Conservation (phyloP, 2,113 vertebrate genomes). For the Lepus europaeus region DNA sequence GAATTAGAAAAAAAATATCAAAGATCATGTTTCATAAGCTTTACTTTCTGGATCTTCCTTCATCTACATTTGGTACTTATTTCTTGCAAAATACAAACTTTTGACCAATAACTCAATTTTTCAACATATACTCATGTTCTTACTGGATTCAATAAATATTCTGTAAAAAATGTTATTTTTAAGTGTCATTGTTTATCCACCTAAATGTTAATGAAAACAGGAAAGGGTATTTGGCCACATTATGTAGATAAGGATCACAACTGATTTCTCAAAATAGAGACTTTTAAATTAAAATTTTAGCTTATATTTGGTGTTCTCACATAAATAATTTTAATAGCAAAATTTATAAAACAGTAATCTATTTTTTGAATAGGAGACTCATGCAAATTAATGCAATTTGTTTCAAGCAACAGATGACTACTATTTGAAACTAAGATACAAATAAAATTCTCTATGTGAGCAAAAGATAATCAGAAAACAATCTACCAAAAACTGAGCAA, state of each 20-base stretch:
- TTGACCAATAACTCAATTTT: background rate
- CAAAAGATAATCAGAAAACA: slow-evolving; percentile 66
- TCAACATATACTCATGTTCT: background rate
- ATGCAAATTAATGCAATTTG: slow-evolving; percentile 66
- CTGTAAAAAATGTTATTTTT: background rate
- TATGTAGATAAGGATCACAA: background rate
- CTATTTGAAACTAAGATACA: slow-evolving; percentile 63
- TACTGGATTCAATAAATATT: background rate
- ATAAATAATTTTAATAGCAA: slow-evolving; percentile 53
- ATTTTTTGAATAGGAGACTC: slow-evolving; percentile 45
- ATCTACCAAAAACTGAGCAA: slow-evolving; percentile 17
- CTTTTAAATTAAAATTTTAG: background rate
- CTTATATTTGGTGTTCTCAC: slow-evolving; percentile 41
- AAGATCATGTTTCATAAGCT: background rate
- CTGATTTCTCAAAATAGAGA: slow-evolving; percentile 57
- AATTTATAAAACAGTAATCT: slow-evolving; percentile 58
- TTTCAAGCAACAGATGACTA: slow-evolving; percentile 56
- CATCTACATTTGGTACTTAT: background rate
- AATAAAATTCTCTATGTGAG: slow-evolving; percentile 65
- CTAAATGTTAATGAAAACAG: slow-evolving; percentile 30
- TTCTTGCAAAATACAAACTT: background rate
- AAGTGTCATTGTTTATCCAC: background rate
- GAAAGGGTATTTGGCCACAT: background rate
- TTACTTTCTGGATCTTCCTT: background rate
- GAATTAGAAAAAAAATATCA: background rate